Base-by-base conservation (phyloP, 2,888 invertebrate genomes). In the Eustalomyia histrio region DNA sequence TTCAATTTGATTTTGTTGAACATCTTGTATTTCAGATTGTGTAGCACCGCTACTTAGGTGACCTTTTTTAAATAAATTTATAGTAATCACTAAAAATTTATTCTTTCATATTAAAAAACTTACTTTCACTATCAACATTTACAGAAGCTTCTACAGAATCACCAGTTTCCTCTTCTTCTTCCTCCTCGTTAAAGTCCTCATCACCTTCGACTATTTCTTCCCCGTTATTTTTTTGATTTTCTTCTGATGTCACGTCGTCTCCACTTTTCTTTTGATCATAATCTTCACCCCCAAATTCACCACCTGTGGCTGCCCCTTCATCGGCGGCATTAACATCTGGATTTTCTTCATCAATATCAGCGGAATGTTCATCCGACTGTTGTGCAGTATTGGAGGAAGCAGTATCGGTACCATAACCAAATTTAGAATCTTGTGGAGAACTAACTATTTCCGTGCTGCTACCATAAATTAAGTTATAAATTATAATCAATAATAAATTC, bases 341-440 rank as follows among this genome's bases (percentile, higher is more conserved):
- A 16, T 83, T 33, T 83, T 87, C 76, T 75, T 84, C 21, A 74
- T 84, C 82, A 16, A 76, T 60, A 14, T 82, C 84, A 2, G 81
- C 84, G 7, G 83, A 82, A 60, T 79, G 82, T 72, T 68, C 71
- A 58, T 72, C 79, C 0, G 76, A 82, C 33, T 82, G 67, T 75
- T 81, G 78, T 50, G 60, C 76, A 7, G 65, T 69, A 14, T 73
- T 81, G 3, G 75, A 65, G 12, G 69, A 64, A 24, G 90, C 88
- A 6, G 92, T 90, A 84, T 94, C 94, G 74, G 92, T 92, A 86
- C 52, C 78, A 35, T 94, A 94, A 17, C 92, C 93, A 86, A 95
- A 95, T 83, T 94, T 92, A 0, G 93, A 92, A 76, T 91, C 92
- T 91, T 95, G 95, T 6, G 97, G 97, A 0, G 97, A 97, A 89